Evolutionary conservation across 2,797 vertebrate genomes (phyloP).

Genomic region (Morelia viridis): DNA sequence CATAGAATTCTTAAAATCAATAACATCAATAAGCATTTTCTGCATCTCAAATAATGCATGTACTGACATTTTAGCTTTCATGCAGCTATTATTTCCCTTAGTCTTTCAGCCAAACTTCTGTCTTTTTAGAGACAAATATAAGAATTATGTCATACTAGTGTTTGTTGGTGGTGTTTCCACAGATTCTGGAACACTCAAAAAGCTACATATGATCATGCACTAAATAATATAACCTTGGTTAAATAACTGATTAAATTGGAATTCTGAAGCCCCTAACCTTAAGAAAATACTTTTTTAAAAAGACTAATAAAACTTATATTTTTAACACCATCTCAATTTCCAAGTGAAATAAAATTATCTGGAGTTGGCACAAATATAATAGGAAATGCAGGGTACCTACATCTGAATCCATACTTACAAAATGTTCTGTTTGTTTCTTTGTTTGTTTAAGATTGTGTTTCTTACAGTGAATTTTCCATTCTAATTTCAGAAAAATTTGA

Average conservation of each 20-base stretch:
- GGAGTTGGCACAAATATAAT: background rate
- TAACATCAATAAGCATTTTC: background rate
- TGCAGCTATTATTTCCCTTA: background rate
- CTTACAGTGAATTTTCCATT: background rate
- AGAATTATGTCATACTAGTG: background rate
- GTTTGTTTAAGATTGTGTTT: background rate
- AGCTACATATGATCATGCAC: background rate
- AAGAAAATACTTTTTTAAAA: background rate
- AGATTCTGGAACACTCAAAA: background rate
- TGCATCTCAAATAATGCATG: background rate
- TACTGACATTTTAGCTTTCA: background rate
- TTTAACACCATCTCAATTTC: background rate
- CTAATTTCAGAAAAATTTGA: background rate
- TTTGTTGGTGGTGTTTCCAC: background rate
- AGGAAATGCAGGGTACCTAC: background rate
- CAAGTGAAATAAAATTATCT: background rate
- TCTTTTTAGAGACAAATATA: background rate
- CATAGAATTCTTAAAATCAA: background rate
- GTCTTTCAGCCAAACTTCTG: background rate
- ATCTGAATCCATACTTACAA: background rate
- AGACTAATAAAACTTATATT: background rate
- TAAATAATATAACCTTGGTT: background rate
- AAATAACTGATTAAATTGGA: background rate
- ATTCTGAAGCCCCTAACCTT: background rate
- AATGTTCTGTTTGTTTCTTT: background rate